These are phyloP conservation scores for Ctenicera cuprea DNA, from an alignment of 2,888 invertebrate species.

Conservation along the genomic window DNA sequence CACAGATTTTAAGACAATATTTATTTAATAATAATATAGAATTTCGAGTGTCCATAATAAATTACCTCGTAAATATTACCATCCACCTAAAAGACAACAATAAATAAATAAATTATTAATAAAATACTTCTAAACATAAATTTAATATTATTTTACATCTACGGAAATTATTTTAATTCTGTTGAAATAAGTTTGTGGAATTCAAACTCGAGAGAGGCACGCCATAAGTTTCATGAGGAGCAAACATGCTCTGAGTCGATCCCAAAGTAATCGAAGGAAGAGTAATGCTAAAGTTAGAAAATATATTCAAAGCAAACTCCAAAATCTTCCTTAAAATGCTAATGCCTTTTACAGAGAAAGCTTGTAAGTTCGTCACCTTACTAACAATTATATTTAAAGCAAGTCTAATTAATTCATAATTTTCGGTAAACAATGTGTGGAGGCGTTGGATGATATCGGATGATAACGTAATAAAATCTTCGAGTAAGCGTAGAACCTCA, in stretches of 20 bases:
- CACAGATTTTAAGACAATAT: no score
- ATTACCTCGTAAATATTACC: no score
- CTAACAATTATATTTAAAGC: background rate
- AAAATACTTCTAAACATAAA: no score
- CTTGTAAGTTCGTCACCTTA: background rate
- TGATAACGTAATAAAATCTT: background rate
- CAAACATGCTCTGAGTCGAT: background rate
- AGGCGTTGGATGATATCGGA: no score
- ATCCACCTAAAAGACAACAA: no score
- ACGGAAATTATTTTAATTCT: no score
- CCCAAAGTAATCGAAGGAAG: background rate
- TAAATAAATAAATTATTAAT: no score
- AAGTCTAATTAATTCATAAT: background rate
- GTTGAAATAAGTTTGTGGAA: no score
- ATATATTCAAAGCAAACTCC: background rate
- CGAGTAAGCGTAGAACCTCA: background rate
- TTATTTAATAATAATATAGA: no score
- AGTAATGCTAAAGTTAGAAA: slow-evolving; percentile 2
- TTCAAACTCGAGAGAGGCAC: background rate
- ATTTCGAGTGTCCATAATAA: no score
- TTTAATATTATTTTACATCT: no score
- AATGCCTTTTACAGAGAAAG: background rate
- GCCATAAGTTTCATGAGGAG: background rate
- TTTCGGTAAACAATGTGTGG: background rate
- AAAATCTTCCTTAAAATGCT: background rate